Base-by-base conservation (phyloP, 1,140 invertebrate species). In the Drosophila biarmipes region DNA sequence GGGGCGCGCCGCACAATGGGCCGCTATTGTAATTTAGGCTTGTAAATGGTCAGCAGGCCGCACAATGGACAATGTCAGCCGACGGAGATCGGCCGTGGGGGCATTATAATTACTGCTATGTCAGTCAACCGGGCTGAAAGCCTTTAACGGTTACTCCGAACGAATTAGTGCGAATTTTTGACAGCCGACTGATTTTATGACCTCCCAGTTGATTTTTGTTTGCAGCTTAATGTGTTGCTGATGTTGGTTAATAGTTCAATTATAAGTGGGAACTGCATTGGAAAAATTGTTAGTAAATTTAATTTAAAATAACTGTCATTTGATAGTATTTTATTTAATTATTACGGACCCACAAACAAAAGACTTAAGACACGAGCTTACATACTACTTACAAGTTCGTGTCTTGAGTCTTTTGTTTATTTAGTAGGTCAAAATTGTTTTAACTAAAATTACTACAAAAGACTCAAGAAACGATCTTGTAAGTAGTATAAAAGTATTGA, bases 141-240 rank as follows among this genome's bases (percentile, higher is more conserved):
- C 67, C 66, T 72, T 87, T 87, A 89, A 87, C 82, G 62, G 82
- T 75, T 58, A 68, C 76, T 73, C 69, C 64, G 46, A 86, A 82
- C 63, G 78, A 82, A 87, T 82, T 82, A 72, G 78, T 86, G 82
- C 82, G 58, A 86, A 86, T 87, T 78, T 86, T 86, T 86, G 82
- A 87, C 82, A 87, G 55, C 11, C 58, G 64, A 86, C 42, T 86
- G 74, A 73, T 87, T 87, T 87, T 86, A 78, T 67, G 81, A 73
- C 64, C 67, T 43, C 14, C 35, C 24, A 11, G 37, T 69, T 42
- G 55, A 43, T 48, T 48, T 45, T 37, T 37, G 10, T 42, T 19
- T 49, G 24, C 4, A 11, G 17, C 37, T 62, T 68, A 68, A 67
- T 66, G 42, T 64, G 61, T 64, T 46, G 31, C 31, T 42, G 38